A percentile compares a stretch with the other conserved stretches of the same genome.
Evolutionary conservation across 2,888 invertebrate species (phyloP).

Genomic region (Drosophila paramelanica): DNA sequence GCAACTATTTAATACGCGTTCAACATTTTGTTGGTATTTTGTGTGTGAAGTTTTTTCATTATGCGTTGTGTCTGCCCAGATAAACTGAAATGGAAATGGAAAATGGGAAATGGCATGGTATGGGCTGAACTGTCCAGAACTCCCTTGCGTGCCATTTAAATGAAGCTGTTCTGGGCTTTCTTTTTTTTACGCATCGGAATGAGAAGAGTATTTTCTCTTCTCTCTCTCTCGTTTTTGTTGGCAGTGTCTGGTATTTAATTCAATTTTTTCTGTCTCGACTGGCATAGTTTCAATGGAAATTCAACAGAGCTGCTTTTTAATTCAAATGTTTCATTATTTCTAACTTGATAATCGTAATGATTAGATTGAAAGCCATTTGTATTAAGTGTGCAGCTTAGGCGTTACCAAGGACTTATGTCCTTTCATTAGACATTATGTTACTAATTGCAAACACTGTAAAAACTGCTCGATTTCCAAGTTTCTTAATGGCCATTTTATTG

Average conservation of each 20-base stretch:
- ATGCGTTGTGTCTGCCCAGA: constrained; percentile 34
- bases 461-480: neutral
- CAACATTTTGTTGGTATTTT: constrained; percentile 52
- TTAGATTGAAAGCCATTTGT: neutral
- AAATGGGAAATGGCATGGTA: constrained; percentile 23
- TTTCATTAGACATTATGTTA: neutral
- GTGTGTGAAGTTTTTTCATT: constrained; percentile 74
- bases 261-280: constrained; percentile 35
- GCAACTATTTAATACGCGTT: constrained; percentile 77
- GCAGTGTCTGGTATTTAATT: constrained; percentile 66
- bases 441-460: neutral
- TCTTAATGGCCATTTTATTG: constrained; percentile 16
- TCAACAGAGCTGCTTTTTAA: constrained; percentile 33
- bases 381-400: neutral
- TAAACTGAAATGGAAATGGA: constrained; percentile 25
- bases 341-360: neutral
- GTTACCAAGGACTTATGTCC: neutral
- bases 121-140: constrained; percentile 31
- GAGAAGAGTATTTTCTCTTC: constrained; percentile 9
- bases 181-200: constrained; percentile 2
- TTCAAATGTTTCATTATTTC: constrained; percentile 19
- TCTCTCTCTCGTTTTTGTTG: constrained; percentile 38
- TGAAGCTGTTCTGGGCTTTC: constrained; percentile 69
- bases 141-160: constrained; percentile 78
- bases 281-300: constrained; percentile 60